Percentiles rank a stretch among this genome's conserved stretches.
phyloP scores from a whole-genome alignment of 2,888 invertebrate species.

The Sarcophaga variegata region DNA sequence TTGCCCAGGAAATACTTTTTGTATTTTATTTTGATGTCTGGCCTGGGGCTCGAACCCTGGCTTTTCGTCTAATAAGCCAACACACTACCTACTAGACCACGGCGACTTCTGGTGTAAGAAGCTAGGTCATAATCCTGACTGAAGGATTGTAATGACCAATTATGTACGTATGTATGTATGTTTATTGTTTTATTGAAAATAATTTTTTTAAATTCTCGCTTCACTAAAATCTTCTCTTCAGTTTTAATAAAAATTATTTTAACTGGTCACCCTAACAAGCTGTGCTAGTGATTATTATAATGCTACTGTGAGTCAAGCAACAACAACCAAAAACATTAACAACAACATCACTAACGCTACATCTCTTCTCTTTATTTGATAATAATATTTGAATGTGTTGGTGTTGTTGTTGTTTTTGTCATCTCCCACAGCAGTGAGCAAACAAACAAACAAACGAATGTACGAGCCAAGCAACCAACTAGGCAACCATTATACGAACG shows the following conservation, averaged over 20 bases:
- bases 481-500: neutral
- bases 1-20: too few relatives aligned
- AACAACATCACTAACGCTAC: neutral
- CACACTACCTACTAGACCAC: too few relatives aligned
- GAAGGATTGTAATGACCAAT: too few relatives aligned
- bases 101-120: too few relatives aligned
- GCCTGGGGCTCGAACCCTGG: too few relatives aligned
- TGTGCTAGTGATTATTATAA: conserved; percentile 29
- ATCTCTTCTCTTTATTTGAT: neutral
- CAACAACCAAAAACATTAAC: neutral
- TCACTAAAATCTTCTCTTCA: too few relatives aligned
- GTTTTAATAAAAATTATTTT: neutral
- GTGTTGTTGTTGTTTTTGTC: neutral
- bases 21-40: too few relatives aligned
- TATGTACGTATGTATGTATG: too few relatives aligned
- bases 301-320: conserved; percentile 33
- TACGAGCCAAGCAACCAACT: neutral
- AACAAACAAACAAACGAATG: neutral
- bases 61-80: too few relatives aligned
- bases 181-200: too few relatives aligned
- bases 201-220: too few relatives aligned
- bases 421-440: neutral
- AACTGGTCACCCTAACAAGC: conserved; percentile 38
- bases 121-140: too few relatives aligned
- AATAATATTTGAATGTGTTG: neutral